Conservation (phyloP, 64 coral and sea anemone species). For the Montipora foliosa region DNA sequence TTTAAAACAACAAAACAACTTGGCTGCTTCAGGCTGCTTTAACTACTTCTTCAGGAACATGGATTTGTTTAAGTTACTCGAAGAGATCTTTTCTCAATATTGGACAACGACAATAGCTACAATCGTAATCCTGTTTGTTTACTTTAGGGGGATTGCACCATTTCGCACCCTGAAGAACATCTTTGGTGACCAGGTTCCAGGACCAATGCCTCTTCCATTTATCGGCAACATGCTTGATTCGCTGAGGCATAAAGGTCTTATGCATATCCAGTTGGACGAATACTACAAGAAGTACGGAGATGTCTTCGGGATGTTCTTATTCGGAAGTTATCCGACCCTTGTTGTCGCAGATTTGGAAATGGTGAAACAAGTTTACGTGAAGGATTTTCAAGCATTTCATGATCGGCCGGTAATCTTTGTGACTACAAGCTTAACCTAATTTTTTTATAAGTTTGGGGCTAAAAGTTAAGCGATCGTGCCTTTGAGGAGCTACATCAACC, state of each 20-base stretch:
- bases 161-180: background rate
- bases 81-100: background rate
- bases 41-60: background rate
- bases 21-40: background rate
- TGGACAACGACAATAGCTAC: background rate
- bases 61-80: background rate
- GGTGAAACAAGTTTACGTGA: constrained; percentile 31
- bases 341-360: constrained; percentile 36
- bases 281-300: constrained; percentile 60
- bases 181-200: constrained; percentile 22
- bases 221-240: constrained; percentile 37
- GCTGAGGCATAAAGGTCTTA: background rate
- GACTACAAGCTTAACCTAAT: no score
- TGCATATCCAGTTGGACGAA: constrained; percentile 45
- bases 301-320: constrained; percentile 23
- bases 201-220: constrained; percentile 26
- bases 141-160: constrained; percentile 4
- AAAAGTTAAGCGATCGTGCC: no score
- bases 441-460: no score
- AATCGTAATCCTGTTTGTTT: constrained; percentile 6
- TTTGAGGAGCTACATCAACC: no score
- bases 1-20: background rate
- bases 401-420: constrained; percentile 43
- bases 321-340: background rate
- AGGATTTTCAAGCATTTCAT: constrained; percentile 21